Evolutionary conservation across 64 coral and sea anemone genomes (phyloP).

Genomic region (Porites australiensis): DNA sequence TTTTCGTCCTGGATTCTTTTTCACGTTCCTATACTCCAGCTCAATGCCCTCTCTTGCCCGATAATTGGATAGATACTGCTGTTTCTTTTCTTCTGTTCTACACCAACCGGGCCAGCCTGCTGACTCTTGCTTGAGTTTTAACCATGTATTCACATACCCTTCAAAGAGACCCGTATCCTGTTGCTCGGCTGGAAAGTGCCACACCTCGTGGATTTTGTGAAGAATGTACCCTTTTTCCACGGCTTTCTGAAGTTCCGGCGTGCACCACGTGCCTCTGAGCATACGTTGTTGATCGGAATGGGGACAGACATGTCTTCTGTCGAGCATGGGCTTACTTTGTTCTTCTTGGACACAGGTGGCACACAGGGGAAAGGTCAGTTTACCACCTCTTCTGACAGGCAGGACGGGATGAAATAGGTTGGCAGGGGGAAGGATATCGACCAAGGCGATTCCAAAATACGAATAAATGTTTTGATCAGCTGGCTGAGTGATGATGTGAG

Average conservation of each 20-base stretch:
- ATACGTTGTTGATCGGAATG: not conserved
- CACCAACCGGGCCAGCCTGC: not conserved
- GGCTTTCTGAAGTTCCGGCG: not conserved
- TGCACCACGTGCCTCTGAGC: not conserved
- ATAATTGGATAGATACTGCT: not conserved
- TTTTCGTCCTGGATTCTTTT: not conserved
- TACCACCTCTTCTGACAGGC: not conserved
- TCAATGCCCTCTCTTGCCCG: not conserved
- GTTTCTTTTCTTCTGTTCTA: not conserved
- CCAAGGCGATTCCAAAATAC: not conserved
- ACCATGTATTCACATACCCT: not conserved
- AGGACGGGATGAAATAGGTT: conserved; percentile 3
- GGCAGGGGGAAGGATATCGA: not conserved
- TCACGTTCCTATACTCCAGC: not conserved
- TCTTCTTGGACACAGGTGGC: not conserved
- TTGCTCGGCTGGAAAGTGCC: not conserved
- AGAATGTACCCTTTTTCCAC: not conserved
- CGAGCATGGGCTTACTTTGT: not conserved
- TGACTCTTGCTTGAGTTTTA: not conserved
- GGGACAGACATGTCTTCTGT: not conserved
- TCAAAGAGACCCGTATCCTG: not conserved
- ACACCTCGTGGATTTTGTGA: not conserved
- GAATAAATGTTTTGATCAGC: not conserved
- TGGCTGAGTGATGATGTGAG: not conserved
- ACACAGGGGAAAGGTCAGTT: conserved; percentile 11